Base-by-base conservation (phyloP, 2,888 invertebrate species). In the Ferrisia virgata region DNA sequence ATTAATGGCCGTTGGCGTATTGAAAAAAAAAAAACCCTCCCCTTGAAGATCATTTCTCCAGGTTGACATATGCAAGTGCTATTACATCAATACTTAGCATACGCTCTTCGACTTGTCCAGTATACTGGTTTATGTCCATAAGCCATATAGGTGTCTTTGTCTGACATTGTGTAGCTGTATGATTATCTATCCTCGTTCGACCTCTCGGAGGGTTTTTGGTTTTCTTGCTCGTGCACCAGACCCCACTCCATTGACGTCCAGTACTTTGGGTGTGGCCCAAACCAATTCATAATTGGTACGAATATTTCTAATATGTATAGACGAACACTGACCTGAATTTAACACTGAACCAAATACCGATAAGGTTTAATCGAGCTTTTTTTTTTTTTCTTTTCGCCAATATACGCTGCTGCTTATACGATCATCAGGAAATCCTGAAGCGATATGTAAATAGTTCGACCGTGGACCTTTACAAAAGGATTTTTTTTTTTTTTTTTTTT, bases 21-120 rank as follows among this genome's bases (percentile, higher is more conserved):
- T 83, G 76, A 31, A 76, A 72, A 64, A 80, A n/a, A n/a, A 83
- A 83, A 83, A 83, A 83, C 83, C 83, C 83, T 83, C 83, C 83
- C 83, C 83, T 83, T 76, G 76, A 72, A 83, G 76, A 83, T 83
- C 76, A 83, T 83, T 83, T 83, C 83, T 83, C 83, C 69, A 83
- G 83, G 83, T 76, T 83, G 83, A 83, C 83, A 83, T 76, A 69
- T 64, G 83, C 76, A 47, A 76, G 76, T 83, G 33, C 39, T 36
- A 83, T 83, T 83, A 83, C 83, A 69, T 83, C 83, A 83, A 33
- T 83, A 47, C 69, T 82, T 64, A 33, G 69, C 72, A 64, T 76
- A 83, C 83, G 25, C 69, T n/a, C n/a, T 83, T 43, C 58, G 58
- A 28, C 28, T 83, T 83, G 83, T 83, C 83, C 76, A 83, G 83